phyloP scores from a whole-genome alignment of 2,113 vertebrate genomes.

The Patagioenas fasciata region DNA sequence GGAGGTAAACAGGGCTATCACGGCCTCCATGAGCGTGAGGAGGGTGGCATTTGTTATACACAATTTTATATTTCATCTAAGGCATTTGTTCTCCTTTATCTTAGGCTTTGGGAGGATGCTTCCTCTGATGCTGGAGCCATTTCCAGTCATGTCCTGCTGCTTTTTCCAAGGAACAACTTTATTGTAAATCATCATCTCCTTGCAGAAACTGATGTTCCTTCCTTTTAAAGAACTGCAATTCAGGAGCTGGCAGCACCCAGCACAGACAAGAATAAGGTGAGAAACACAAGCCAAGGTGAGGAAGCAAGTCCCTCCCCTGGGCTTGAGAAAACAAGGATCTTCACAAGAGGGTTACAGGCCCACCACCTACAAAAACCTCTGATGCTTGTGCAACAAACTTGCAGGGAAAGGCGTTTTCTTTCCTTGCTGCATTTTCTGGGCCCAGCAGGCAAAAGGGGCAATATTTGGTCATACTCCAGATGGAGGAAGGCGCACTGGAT shows the following conservation, averaged over 20 bases:
- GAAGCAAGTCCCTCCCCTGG: rapidly evolving
- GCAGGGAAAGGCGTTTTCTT: not conserved
- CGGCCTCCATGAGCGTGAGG: rapidly evolving
- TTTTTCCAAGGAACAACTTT: not conserved
- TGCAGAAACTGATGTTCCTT: not conserved
- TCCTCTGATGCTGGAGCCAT: not conserved
- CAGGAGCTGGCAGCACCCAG: not conserved
- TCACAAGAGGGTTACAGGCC: not conserved
- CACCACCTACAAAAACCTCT: not conserved
- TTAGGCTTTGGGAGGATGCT: not conserved
- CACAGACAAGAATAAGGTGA: not conserved
- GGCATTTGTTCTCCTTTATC: not conserved
- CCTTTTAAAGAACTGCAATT: not conserved
- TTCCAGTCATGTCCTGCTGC: not conserved
- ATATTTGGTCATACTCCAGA: not conserved
- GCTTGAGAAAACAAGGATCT: not conserved
- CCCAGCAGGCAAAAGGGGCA: not conserved
- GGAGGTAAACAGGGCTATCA: not conserved
- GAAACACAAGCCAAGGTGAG: not conserved
- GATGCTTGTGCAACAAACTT: not conserved
- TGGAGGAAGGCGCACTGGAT: not conserved
- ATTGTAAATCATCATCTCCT: not conserved
- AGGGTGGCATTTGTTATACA: not conserved
- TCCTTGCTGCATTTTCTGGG: not conserved
- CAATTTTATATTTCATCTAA: not conserved